Conservation (phyloP, 1,140 invertebrate genomes). For the Eciton burchellii region DNA sequence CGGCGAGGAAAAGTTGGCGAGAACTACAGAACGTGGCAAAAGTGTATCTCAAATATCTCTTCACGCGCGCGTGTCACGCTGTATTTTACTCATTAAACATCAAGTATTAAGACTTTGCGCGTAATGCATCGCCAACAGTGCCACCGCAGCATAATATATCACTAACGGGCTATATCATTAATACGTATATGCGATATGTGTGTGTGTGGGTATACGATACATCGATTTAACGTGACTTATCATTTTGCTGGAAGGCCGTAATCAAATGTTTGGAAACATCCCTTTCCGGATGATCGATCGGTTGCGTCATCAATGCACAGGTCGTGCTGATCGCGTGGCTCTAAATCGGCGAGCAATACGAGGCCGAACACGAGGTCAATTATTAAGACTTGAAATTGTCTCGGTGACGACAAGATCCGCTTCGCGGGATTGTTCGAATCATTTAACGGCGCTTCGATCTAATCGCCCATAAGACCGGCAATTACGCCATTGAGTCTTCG, state of each 20-base stretch:
- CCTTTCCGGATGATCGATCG: background rate
- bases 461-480: conserved; percentile 39
- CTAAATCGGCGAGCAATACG: background rate
- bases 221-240: conserved; percentile 8
- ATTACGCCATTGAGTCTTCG: conserved; percentile 55
- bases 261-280: conserved; percentile 2
- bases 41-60: conserved; percentile 30
- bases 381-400: background rate
- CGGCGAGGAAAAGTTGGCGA: too few species aligned
- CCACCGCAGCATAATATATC: background rate
- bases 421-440: conserved; percentile 25
- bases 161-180: background rate
- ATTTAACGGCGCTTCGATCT: conserved; percentile 57
- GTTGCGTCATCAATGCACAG: background rate
- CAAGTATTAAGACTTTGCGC: conserved; percentile 7
- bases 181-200: background rate
- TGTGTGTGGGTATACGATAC: background rate
- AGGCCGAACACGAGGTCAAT: background rate
- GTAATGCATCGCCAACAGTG: background rate
- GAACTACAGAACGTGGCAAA: background rate
- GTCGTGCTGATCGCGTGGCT: background rate
- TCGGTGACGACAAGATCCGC: too few species aligned
- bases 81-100: conserved; percentile 24
- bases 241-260: background rate
- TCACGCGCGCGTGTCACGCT: background rate